Conservation (phyloP, 2,888 invertebrate species). For the Clistopyga incitator region DNA sequence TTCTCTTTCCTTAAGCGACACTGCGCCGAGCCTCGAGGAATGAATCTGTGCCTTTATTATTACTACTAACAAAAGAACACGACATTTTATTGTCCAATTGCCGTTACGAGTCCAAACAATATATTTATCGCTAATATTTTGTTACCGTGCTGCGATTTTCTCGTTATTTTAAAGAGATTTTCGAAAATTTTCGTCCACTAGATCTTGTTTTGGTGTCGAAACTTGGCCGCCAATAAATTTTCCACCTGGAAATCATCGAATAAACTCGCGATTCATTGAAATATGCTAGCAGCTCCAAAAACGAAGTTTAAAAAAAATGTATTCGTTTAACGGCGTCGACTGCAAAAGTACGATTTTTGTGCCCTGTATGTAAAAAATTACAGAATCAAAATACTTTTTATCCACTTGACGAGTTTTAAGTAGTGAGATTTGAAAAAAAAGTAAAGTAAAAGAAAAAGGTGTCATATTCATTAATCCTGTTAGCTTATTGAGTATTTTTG, state of each 20-base stretch:
- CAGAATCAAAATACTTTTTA: too few species aligned
- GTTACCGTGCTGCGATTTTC: background rate
- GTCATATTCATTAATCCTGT: too few species aligned
- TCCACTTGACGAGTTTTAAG: too few species aligned
- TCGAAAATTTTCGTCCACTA: background rate
- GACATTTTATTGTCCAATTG: conserved; percentile 1
- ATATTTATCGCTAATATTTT: conserved; percentile 6
- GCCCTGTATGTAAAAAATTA: too few species aligned
- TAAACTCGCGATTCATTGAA: too few species aligned
- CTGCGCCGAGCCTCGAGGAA: conserved; percentile 12
- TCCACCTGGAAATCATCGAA: background rate
- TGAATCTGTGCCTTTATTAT: conserved; percentile 24
- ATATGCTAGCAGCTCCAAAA: background rate
- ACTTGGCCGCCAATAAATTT: background rate
- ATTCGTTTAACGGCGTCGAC: too few species aligned
- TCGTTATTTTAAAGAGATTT: background rate
- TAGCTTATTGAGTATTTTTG: too few species aligned
- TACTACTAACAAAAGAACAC: conserved; percentile 28
- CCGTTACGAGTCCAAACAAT: conserved; percentile 17
- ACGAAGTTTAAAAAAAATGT: too few species aligned
- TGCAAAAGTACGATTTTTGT: too few species aligned
- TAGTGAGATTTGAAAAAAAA: too few species aligned
- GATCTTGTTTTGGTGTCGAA: background rate
- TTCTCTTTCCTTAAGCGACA: background rate
- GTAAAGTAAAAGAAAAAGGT: too few species aligned